These are phyloP conservation scores for Thaleichthys pacificus DNA, from an alignment of 2,797 vertebrate genomes.

Conservation along the genomic window DNA sequence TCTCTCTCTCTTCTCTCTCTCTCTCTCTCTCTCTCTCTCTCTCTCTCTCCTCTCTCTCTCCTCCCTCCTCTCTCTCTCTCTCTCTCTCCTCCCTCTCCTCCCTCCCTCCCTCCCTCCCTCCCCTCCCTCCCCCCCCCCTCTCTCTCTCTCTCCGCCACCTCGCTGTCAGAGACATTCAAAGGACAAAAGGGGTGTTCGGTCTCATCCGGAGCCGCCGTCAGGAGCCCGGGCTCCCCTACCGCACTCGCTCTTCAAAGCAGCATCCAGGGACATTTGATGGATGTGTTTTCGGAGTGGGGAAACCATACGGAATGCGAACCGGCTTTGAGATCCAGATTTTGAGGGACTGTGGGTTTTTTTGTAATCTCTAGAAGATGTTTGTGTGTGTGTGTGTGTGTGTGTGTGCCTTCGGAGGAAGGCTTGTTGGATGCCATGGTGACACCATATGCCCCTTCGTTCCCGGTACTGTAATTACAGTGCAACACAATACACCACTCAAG, in stretches of 20 bases:
- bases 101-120: slow-evolving; percentile 32
- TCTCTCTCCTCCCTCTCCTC: no score
- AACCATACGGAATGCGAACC: slow-evolving; percentile 23
- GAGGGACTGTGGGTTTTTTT: slow-evolving; percentile 16
- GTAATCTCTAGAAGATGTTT: slow-evolving; percentile 3
- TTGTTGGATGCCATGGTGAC: background rate
- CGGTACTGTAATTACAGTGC: slow-evolving; percentile 24
- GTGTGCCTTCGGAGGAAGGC: slow-evolving; percentile 3
- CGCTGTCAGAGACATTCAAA: slow-evolving; percentile 62
- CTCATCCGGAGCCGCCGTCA: slow-evolving; percentile 40
- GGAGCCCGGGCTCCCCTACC: slow-evolving; percentile 33
- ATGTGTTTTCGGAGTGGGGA: slow-evolving; percentile 35
- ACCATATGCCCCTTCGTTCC: no score
- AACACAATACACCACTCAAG: slow-evolving; percentile 25
- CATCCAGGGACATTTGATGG: slow-evolving; percentile 29
- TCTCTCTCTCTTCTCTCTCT: background rate
- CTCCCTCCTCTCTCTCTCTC: no score
- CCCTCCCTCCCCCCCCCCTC: slow-evolving; percentile 64
- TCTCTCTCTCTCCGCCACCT: slow-evolving; percentile 53
- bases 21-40: background rate
- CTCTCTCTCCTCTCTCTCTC: accelerated
- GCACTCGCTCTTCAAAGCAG: slow-evolving; percentile 39
- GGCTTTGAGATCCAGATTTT: slow-evolving; percentile 17
- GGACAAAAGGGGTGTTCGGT: slow-evolving; percentile 44
- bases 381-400: slow-evolving; percentile 5